Evolutionary conservation across 2,888 invertebrate species (phyloP), one percentile per base, ranked within the genome.

Genomic region (Hirtodrosophila cameraria): DNA sequence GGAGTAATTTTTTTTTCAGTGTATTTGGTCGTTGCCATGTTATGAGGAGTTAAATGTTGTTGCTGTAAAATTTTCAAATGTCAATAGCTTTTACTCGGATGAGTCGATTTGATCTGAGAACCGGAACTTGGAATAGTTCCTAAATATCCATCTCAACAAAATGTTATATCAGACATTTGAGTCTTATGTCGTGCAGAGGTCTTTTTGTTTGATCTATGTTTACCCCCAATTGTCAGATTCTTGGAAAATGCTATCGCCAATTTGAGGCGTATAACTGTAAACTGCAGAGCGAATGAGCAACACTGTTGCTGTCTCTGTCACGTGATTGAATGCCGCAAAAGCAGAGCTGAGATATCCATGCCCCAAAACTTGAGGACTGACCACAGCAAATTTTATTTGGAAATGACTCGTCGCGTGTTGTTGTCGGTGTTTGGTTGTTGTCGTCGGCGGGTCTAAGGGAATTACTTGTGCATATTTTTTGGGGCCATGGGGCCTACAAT

Each of bases 381-480:
- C 81, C 81, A 71, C 42, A 86, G 36, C 68, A 63, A 86, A 84
- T 84, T 75, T 64, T 61, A 77, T 84, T 73, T 77, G 73, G 48
- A 73, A 78, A 63, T 65, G 75, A 62, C 54, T 55, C 46, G 77
- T 62, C 43, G 61, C 57, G n/a, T n/a, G n/a, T n/a, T n/a, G n/a
- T n/a, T n/a, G n/a, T n/a, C n/a, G n/a, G 27, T 25, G 28, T 41
- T 33, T 27, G 41, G 20, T 43, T 8, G 53, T 15, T 23, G 46
- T 35, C 35, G 57, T 25, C 43, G 70, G 45, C 50, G 50, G 45
- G 39, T 50, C 53, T 36, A 58, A 71, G 67, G 66, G 71, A 70
- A 59, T 58, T 48, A 72, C 52, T 45, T 60, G 39, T 60, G 63
- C 61, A 68, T 42, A 48, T 16, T 50, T 49, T 55, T 67, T 62